phyloP scores from a whole-genome alignment of 1,140 invertebrate species.

The Cydia splendana region DNA sequence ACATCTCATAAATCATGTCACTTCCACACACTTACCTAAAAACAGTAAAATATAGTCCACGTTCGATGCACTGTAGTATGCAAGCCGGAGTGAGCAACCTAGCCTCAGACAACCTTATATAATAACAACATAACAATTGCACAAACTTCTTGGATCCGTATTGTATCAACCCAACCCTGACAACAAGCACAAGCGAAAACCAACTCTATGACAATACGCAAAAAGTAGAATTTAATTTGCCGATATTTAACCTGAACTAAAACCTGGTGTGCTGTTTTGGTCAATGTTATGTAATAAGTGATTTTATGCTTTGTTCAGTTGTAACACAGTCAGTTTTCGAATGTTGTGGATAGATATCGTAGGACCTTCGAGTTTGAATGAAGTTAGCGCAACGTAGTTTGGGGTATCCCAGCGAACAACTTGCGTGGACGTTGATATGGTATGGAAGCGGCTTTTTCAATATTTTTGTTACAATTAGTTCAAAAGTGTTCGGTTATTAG shows the following conservation, averaged over 20 bases:
- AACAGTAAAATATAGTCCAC: conserved; percentile 47
- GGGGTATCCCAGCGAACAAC: conserved; percentile 69
- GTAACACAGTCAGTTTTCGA: conserved; percentile 45
- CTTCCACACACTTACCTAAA: conserved; percentile 23
- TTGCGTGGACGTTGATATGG: conserved; percentile 37
- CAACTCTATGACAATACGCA: conserved; percentile 33
- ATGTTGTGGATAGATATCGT: conserved; percentile 35
- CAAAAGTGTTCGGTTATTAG: no score
- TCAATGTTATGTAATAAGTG: not conserved
- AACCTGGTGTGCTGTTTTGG: not conserved
- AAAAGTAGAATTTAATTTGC: conserved; percentile 11
- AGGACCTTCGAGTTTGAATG: conserved; percentile 56
- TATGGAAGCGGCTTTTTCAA: conserved; percentile 53
- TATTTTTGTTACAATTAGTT: no score
- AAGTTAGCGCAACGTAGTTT: conserved; percentile 64
- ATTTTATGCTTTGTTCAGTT: not conserved
- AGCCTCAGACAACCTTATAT: conserved; percentile 69
- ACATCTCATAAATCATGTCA: conserved; percentile 1
- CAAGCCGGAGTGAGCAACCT: conserved; percentile 60
- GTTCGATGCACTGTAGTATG: conserved; percentile 67
- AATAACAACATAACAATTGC: conserved; percentile 77
- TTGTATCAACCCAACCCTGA: conserved; percentile 48
- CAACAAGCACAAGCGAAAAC: conserved; percentile 29
- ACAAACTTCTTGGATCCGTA: conserved; percentile 69
- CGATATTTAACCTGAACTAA: conserved; percentile 13